These are phyloP conservation scores for Corella eumyota DNA, from an alignment of 23 tunicate genomes.

Conservation along the genomic window DNA sequence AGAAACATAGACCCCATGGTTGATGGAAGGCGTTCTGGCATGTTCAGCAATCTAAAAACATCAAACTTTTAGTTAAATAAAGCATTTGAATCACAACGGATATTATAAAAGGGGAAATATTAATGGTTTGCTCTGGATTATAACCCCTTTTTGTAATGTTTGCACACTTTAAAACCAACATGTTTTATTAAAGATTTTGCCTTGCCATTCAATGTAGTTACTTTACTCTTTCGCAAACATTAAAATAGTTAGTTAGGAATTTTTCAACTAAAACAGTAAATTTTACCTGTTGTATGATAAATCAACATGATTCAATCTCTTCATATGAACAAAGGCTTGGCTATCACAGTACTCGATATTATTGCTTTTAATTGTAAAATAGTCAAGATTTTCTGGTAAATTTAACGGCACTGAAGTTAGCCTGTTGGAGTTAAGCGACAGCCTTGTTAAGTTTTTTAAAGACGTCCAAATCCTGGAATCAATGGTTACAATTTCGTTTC, in stretches of 20 bases:
- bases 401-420: slow-evolving; percentile 8
- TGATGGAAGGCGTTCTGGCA: neutral
- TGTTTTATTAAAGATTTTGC: no score
- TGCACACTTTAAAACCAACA: no score
- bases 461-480: neutral
- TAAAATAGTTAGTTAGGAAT: no score
- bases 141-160: no score
- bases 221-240: no score
- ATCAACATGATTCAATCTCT: neutral
- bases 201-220: no score
- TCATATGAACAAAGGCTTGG: slow-evolving; percentile 4
- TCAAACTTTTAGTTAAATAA: neutral
- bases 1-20: neutral
- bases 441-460: slow-evolving; percentile 12
- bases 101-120: no score
- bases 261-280: no score
- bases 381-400: slow-evolving; percentile 8
- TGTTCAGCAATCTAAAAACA: neutral
- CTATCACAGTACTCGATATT: slow-evolving; percentile 8
- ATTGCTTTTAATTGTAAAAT: slow-evolving; percentile 4
- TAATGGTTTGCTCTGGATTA: no score
- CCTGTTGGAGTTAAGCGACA: slow-evolving; percentile 5
- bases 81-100: neutral
- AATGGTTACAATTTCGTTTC: slow-evolving; percentile 1
- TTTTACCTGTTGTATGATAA: slow-evolving; percentile 13